Evolutionary conservation across 2,797 vertebrate species (phyloP).

Genomic region (Syndactyla subalaris): DNA sequence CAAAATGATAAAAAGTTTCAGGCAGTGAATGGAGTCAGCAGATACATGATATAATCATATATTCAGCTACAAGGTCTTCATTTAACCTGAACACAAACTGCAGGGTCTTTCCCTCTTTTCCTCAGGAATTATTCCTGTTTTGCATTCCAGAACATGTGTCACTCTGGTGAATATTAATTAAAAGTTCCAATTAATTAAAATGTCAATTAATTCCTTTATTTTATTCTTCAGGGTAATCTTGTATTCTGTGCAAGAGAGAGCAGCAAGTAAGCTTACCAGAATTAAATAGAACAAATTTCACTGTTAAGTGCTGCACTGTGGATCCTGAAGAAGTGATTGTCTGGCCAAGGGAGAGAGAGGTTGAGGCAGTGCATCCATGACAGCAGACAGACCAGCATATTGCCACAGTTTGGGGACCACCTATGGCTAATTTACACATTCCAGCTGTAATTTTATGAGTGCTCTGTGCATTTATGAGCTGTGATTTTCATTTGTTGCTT

Average conservation of each 20-base stretch:
- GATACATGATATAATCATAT: background rate
- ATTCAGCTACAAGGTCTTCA: conserved; percentile 27
- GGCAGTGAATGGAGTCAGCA: background rate
- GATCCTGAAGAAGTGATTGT: background rate
- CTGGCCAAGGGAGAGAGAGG: background rate
- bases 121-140: conserved; percentile 36
- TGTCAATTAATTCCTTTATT: conserved; percentile 71
- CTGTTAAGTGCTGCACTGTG: background rate
- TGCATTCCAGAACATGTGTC: conserved; percentile 62
- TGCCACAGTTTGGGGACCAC: background rate
- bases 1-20: background rate
- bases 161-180: conserved; percentile 67
- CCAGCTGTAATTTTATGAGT: conserved; percentile 14
- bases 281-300: conserved; percentile 14
- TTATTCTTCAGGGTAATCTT: conserved; percentile 69
- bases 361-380: background rate
- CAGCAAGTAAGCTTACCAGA: background rate
- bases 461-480: background rate
- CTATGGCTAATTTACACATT: background rate
- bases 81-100: conserved; percentile 48
- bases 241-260: conserved; percentile 47
- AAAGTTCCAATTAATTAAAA: conserved; percentile 71
- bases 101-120: conserved; percentile 9
- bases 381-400: background rate
- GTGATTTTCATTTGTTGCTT: background rate